A percentile compares a stretch with the other conserved stretches of the same genome.
Conservation (phyloP, 2,797 vertebrate species). For the Champsocephalus gunnari region DNA sequence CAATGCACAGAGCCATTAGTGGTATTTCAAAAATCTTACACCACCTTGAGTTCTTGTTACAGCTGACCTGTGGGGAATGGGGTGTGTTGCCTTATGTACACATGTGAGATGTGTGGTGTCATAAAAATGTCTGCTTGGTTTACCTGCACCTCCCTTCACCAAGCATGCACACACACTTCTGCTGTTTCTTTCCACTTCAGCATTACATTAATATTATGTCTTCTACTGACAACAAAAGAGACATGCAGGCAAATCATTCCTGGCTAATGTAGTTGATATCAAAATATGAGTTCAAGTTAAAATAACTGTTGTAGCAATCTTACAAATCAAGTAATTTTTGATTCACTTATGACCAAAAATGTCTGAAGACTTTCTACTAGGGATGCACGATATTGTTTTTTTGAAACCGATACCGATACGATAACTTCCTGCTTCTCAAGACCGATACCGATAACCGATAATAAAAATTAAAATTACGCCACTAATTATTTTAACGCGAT, state of each 20-base stretch:
- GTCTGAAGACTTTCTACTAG: too few species aligned
- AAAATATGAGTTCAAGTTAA: background rate
- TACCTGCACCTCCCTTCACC: constrained; percentile 35
- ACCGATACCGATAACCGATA: too few species aligned
- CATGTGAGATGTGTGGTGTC: constrained; percentile 12
- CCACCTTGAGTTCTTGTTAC: constrained; percentile 36
- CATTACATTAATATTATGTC: background rate
- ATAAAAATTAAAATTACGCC: too few species aligned
- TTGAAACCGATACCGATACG: too few species aligned
- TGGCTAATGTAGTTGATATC: background rate
- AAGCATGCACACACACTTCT: background rate
- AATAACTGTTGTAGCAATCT: background rate
- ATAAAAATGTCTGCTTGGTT: background rate
- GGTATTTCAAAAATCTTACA: constrained; percentile 24
- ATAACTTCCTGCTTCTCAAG: too few species aligned
- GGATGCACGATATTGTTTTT: too few species aligned
- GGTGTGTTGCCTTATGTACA: constrained; percentile 15
- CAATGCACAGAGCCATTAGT: constrained; percentile 5
- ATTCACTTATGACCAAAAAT: background rate
- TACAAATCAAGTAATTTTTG: background rate
- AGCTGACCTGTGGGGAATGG: constrained; percentile 16
- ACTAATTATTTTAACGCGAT: too few species aligned
- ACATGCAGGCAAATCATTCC: background rate
- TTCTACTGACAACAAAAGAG: background rate
- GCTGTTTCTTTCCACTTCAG: constrained; percentile 23